phyloP scores from a whole-genome alignment of 2,797 vertebrate genomes.

The Gobionotothen gibberifrons region DNA sequence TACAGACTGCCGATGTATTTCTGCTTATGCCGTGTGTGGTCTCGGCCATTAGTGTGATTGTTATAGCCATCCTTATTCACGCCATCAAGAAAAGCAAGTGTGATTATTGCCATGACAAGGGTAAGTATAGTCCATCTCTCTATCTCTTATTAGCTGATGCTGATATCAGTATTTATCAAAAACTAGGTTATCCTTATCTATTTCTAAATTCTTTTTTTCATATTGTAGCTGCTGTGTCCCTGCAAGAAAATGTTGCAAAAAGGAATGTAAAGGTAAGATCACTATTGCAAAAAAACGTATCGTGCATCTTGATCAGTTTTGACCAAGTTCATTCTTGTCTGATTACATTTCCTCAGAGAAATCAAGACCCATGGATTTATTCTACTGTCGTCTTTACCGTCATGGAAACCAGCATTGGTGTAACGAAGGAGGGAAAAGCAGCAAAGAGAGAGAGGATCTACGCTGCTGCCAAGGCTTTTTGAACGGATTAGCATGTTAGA shows the following conservation, averaged over 20 bases:
- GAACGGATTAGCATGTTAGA: slow-evolving; percentile 12
- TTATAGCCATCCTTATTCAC: slow-evolving; percentile 2
- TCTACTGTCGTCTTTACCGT: slow-evolving; percentile 36
- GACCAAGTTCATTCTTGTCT: neutral
- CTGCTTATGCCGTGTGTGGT: neutral
- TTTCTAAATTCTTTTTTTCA: neutral
- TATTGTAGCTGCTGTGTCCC: slow-evolving; percentile 18
- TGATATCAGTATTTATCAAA: neutral
- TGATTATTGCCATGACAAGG: slow-evolving; percentile 13
- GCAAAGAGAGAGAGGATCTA: slow-evolving; percentile 22
- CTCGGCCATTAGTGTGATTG: neutral
- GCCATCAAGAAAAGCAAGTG: slow-evolving; percentile 14
- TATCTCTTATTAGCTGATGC: neutral
- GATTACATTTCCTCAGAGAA: slow-evolving; percentile 23
- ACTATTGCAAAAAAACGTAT: neutral
- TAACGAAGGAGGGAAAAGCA: neutral
- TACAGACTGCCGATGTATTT: fast-evolving
- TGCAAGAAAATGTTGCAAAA: slow-evolving; percentile 16
- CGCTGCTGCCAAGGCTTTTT: slow-evolving; percentile 33
- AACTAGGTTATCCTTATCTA: neutral
- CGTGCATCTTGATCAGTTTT: neutral
- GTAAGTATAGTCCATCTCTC: neutral
- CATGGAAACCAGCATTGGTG: slow-evolving; percentile 12
- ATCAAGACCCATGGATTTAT: slow-evolving; percentile 36
- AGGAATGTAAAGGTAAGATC: slow-evolving; percentile 14